Base-by-base conservation (phyloP, 2,113 vertebrate genomes). In the Todiramphus saurophagus region DNA sequence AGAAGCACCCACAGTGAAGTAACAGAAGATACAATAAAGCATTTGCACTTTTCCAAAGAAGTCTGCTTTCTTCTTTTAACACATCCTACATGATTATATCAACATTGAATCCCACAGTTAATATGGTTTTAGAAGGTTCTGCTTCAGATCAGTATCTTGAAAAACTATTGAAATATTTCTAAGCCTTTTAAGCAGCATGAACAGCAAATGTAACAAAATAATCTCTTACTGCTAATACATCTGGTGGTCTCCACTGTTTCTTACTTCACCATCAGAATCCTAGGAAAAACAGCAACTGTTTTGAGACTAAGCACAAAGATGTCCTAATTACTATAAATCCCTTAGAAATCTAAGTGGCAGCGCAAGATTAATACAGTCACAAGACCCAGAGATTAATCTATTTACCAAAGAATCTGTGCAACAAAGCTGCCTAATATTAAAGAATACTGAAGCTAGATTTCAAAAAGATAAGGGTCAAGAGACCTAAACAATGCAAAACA, bases 261-360 rank as follows among this genome's bases (percentile, higher is more conserved):
- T n/a, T 66, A 83, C 81, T 94, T 90, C 66, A 93, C 51, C 25
- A 39, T 77, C 75, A 48, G 56, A 90, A 70, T 56, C 43, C 24
- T 25, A 1, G 53, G 33, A 35, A 94, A 86, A 92, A 67, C 56
- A 95, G 78, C 72, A 85, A 95, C 68, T 88, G 90, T 96, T 97
- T 89, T 95, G 73, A 94, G 43, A 90, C 58, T 43, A 87, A 94
- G 93, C 27, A 93, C 76, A 95, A 96, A 96, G 93, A 89, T 63
- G 43, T 62, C 92, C 94, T 96, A 96, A 97, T 96, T 96, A 97
- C 94, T 67, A 93, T 94, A 96, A 97, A 97, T 96, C 93, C 87
- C 69, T 95, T 84, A 74, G 93, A 92, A 97, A 91, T 55, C 62
- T 68, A 94, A 97, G 92, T 87, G 84, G 93, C 69, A 90, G 74